Base-by-base conservation (phyloP, 2,888 invertebrate genomes). In the Pachliopta kotzebuea region DNA sequence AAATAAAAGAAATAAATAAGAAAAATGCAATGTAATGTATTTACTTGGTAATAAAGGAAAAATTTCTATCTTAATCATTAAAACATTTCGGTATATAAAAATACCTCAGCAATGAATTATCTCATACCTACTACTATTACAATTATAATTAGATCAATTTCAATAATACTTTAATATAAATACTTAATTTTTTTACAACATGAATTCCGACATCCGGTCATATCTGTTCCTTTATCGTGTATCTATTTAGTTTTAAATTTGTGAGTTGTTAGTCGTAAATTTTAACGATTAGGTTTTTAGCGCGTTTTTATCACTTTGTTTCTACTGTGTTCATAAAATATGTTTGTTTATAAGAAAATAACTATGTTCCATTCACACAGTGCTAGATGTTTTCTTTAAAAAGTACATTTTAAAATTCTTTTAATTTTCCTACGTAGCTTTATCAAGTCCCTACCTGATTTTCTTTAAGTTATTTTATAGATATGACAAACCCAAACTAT, bases 201-300 rank as follows among this genome's bases (percentile, higher is more conserved):
- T 37, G n/a, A 56, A 26, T 62, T n/a, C 49, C 14, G 53, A 59
- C 63, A 55, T 60, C 60, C 60, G 52, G 56, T 56, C 26, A 65
- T 60, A 65, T 56, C 60, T 24, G 18, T 55, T 26, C 26, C 23
- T 31, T 56, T 65, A 65, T 65, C 60, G n/a, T 23, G 52, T 59
- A 57, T 31, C n/a, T 55, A 29, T 55, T 31, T 42, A 52, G 52
- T 4, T 0, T 21, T 45, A 20, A 37, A 56, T 56, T 52, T 45
- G 20, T 26, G 18, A 11, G 37, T 14, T 21, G 23, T 56, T 20
- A 42, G 56, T 60, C 52, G 54, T 42, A 52, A 56, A 56, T 63
- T 57, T 53, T 54, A 29, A 54, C 53, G 45, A 29, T 59, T 58
- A 29, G 26, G 29, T 54, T 63, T 63, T 58, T 23, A 18, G 23